Evolutionary conservation across 2,888 invertebrate species (phyloP).

Genomic region (Sympetrum striolatum): DNA sequence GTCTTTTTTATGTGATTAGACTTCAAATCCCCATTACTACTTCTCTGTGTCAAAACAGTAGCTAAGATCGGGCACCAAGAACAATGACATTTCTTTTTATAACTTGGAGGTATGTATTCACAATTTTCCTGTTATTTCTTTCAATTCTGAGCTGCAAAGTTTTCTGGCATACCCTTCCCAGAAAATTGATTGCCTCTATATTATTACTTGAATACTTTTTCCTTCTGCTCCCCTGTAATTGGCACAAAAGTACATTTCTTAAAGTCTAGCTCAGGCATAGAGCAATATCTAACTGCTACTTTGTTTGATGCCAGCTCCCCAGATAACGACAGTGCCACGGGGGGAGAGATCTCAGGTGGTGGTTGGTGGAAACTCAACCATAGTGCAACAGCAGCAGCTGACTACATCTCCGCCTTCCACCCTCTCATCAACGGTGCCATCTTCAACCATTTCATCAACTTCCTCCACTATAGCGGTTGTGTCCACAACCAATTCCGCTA

Average conservation of each 20-base stretch:
- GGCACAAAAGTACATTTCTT: background rate
- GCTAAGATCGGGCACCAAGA: too few species aligned
- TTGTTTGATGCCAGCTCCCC: background rate
- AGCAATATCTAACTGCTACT: background rate
- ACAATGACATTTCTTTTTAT: too few species aligned
- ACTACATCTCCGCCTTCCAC: slow-evolving; percentile 17
- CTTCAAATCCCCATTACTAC: too few species aligned
- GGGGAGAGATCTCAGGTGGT: slow-evolving; percentile 33
- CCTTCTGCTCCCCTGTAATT: background rate
- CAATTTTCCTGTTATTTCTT: too few species aligned
- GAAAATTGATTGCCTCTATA: too few species aligned
- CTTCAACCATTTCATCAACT: slow-evolving; percentile 38
- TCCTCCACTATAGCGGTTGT: slow-evolving; percentile 46
- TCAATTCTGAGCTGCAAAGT: too few species aligned
- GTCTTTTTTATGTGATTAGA: too few species aligned
- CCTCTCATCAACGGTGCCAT: slow-evolving; percentile 17
- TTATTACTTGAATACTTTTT: too few species aligned
- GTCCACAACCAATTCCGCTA: slow-evolving; percentile 46
- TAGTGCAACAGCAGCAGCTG: slow-evolving; percentile 17
- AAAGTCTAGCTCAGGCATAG: too few species aligned
- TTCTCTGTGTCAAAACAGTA: too few species aligned
- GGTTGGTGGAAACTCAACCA: background rate
- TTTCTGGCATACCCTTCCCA: too few species aligned
- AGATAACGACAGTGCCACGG: slow-evolving; percentile 1
- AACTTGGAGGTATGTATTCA: too few species aligned